Conservation (phyloP, 2,888 invertebrate genomes). For the Ischnus inquisitorius region DNA sequence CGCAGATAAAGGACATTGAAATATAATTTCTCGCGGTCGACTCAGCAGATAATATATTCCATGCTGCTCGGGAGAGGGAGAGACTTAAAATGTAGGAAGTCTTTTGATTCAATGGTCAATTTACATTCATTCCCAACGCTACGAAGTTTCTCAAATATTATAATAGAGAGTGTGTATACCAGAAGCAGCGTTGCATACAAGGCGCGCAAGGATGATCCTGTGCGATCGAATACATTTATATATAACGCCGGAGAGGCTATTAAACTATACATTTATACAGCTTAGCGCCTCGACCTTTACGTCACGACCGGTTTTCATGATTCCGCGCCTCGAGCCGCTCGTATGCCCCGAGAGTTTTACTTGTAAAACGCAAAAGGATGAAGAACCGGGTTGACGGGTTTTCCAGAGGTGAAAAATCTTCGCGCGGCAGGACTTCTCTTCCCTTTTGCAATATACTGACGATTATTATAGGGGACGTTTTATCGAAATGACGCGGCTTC, state of each 20-base stretch:
- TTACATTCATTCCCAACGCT: neutral
- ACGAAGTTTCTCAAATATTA: neutral
- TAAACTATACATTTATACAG: slow-evolving; percentile 44
- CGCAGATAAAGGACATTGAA: too few relatives aligned
- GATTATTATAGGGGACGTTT: slow-evolving; percentile 2
- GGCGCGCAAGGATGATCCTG: neutral
- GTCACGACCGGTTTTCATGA: slow-evolving; percentile 62
- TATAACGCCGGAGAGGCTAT: neutral
- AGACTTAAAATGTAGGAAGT: neutral
- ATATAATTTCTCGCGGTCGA: neutral
- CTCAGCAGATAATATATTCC: neutral
- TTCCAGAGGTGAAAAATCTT: slow-evolving; percentile 33
- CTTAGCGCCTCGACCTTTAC: slow-evolving; percentile 60
- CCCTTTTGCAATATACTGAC: neutral
- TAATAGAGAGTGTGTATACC: too few relatives aligned
- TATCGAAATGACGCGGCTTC: slow-evolving; percentile 54
- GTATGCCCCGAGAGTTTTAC: slow-evolving; percentile 27
- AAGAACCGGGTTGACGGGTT: slow-evolving; percentile 61
- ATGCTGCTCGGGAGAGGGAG: neutral
- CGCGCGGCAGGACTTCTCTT: neutral
- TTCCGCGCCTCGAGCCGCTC: slow-evolving; percentile 35
- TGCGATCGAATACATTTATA: neutral
- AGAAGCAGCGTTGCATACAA: too few relatives aligned
- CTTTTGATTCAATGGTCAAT: neutral
- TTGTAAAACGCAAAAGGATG: slow-evolving; percentile 21